These are phyloP conservation scores for Pseudomyrmex sp. DNA, from an alignment of 1,140 invertebrate species.

Conservation along the genomic window DNA sequence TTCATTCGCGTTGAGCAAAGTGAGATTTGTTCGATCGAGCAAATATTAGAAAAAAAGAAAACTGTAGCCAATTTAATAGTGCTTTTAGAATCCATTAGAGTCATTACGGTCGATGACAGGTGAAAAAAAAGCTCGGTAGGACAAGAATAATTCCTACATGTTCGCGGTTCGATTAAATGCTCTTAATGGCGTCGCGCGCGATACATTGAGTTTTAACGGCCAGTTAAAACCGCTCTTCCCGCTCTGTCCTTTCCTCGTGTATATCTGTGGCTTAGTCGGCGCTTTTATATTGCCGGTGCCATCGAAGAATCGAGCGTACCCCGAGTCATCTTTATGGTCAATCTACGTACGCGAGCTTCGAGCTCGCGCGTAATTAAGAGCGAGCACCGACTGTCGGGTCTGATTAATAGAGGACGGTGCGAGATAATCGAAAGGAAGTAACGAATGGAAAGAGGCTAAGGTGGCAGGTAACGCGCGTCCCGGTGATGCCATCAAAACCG, in stretches of 20 bases:
- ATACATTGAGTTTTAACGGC: constrained; percentile 49
- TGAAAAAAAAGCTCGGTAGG: not conserved
- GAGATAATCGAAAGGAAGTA: constrained; percentile 85
- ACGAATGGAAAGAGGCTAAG: constrained; percentile 77
- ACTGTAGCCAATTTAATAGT: not conserved
- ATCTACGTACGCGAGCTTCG: constrained; percentile 80
- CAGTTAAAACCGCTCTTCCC: constrained; percentile 8
- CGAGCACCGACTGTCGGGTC: constrained; percentile 80
- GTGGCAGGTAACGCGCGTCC: constrained; percentile 62
- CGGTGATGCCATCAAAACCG: constrained; percentile 76
- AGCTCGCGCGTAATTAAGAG: constrained; percentile 82
- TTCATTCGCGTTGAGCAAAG: not conserved
- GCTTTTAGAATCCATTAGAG: constrained; percentile 1
- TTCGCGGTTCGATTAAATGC: constrained; percentile 62
- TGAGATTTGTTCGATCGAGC: not conserved
- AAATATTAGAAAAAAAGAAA: constrained; percentile 39
- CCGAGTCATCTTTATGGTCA: constrained; percentile 83
- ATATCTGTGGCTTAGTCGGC: constrained; percentile 42
- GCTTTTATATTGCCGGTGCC: constrained; percentile 64
- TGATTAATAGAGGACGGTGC: constrained; percentile 84
- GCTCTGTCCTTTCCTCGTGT: constrained; percentile 45
- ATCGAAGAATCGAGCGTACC: constrained; percentile 78
- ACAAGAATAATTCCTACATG: constrained; percentile 38
- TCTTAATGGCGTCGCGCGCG: constrained; percentile 54
- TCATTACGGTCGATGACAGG: constrained; percentile 45